Conservation (phyloP, 2,888 invertebrate species). For the Beris chalybata region DNA sequence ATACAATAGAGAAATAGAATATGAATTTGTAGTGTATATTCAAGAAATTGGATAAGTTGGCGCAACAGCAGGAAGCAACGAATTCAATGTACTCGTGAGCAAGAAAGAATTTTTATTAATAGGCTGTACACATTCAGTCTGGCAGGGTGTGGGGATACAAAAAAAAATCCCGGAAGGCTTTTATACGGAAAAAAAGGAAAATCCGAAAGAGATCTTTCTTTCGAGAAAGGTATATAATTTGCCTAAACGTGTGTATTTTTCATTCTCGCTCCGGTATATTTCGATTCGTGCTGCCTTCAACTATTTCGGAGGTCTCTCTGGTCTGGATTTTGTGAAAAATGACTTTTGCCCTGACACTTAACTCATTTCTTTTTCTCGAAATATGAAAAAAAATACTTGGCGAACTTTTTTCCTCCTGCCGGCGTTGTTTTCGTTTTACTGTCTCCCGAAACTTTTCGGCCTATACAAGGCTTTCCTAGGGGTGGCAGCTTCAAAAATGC, state of each 20-base stretch:
- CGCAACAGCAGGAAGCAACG: constrained; percentile 4
- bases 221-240: constrained; percentile 51
- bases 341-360: constrained; percentile 40
- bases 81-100: constrained; percentile 1
- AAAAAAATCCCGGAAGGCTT: background rate
- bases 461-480: background rate
- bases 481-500: background rate
- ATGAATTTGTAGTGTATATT: background rate
- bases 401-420: background rate
- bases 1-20: background rate
- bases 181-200: background rate
- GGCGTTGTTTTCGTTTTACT: background rate
- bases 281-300: constrained; percentile 41
- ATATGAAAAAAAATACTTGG: constrained; percentile 4
- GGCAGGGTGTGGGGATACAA: background rate
- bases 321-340: constrained; percentile 37
- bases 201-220: constrained; percentile 21
- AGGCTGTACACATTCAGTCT: constrained; percentile 13
- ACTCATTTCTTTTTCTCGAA: constrained; percentile 30
- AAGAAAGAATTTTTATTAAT: constrained; percentile 17
- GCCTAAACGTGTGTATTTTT: constrained; percentile 56
- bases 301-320: constrained; percentile 42
- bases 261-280: constrained; percentile 45
- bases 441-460: constrained; percentile 3
- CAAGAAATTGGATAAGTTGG: constrained; percentile 10